phyloP scores from a whole-genome alignment of 2,888 invertebrate genomes.

The Lithophane leautieri region DNA sequence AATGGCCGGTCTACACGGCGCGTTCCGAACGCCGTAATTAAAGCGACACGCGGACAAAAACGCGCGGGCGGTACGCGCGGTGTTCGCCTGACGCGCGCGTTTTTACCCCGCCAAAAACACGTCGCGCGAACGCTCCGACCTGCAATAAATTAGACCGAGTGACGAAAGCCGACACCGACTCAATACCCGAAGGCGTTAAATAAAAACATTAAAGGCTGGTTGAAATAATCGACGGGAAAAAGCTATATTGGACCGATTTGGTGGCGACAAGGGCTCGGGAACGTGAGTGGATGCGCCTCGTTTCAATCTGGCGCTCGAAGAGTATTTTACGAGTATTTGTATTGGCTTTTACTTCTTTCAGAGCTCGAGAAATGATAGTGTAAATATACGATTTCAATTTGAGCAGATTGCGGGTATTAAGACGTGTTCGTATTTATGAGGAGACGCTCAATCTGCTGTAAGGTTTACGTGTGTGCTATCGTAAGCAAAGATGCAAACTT shows the following conservation, averaged over 20 bases:
- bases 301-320: conserved; percentile 70
- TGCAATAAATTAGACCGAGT: conserved; percentile 88
- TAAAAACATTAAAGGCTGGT: conserved; percentile 89
- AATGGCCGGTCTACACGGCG: conserved; percentile 61
- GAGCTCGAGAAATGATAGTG: conserved; percentile 66
- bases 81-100: conserved; percentile 76
- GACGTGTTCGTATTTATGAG: conserved; percentile 54
- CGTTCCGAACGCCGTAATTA: conserved; percentile 85
- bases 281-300: conserved; percentile 76
- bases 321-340: conserved; percentile 70
- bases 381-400: conserved; percentile 65
- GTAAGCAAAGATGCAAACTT: conserved; percentile 34
- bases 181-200: conserved; percentile 88
- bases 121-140: conserved; percentile 78
- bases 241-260: conserved; percentile 87
- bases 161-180: conserved; percentile 87
- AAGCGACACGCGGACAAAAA: conserved; percentile 85
- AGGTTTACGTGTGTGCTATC: conserved; percentile 28
- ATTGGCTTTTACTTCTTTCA: conserved; percentile 69
- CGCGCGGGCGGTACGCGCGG: conserved; percentile 78
- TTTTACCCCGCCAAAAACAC: conserved; percentile 86
- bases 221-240: conserved; percentile 88
- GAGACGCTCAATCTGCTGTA: conserved; percentile 30
- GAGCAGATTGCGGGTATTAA: conserved; percentile 54
- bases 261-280: conserved; percentile 78